Base-by-base conservation (phyloP, 2,888 invertebrate species). In the Thecocarcelia acutangulata region DNA sequence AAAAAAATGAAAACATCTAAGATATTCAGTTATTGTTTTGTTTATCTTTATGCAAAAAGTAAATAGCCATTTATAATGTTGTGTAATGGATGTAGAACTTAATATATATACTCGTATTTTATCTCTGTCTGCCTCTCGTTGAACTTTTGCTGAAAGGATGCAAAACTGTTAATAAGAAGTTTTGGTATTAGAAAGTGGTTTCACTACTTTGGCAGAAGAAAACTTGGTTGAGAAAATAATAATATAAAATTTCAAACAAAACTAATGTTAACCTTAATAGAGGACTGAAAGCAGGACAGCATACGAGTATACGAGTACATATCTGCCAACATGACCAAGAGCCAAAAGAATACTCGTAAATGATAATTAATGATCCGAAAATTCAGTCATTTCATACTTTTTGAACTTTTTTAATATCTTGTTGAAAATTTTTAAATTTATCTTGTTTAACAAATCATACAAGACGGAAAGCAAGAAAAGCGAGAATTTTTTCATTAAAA, bases 51-150 rank as follows among this genome's bases (percentile, higher is more conserved):
- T 13, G 58, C 40, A 54, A 15, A 56, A 37, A 48, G 44, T 56
- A 77, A 73, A 73, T 81, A 40, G 44, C 73, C 48, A 81, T 77
- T 73, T 81, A 81, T 81, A 73, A 73, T 58, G 48, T 42, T 61
- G 19, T 66, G 54, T 70, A 66, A 80, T 54, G 28, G 46, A 46
- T 33, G 44, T 61, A 61, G 4, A 24, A 24, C 21, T 64, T 21
- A 52, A 42, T 42, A 12, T 44, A n/a, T n/a, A n/a, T n/a, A n/a
- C n/a, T n/a, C n/a, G n/a, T n/a, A 42, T 5, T 21, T 66, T 40
- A 21, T 5, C 24, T 19, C 15, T 9, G 24, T 9, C 11, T n/a
- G 12, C 24, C 8, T 48, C 12, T 21, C 44, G 12, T 8, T 66
- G 17, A 33, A 33, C 11, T 13, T 54, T 28, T 42, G 6, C 4